These are phyloP conservation scores for Conus ventricosus DNA, from an alignment of 1,140 invertebrate genomes.

Conservation along the genomic window DNA sequence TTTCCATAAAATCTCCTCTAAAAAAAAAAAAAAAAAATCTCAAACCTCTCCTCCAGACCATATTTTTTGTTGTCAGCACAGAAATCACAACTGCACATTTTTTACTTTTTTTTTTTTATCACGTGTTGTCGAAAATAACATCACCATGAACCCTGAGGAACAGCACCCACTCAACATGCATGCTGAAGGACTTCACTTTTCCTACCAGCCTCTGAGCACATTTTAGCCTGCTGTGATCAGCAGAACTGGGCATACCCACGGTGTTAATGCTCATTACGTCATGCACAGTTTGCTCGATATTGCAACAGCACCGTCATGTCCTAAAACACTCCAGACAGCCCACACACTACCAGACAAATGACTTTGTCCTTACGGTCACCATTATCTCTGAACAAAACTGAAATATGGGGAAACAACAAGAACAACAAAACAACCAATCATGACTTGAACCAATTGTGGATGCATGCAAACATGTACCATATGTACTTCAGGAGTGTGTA, in stretches of 20 bases:
- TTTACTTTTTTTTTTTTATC: neutral
- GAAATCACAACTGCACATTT: neutral
- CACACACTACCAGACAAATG: neutral
- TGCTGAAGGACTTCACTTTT: neutral
- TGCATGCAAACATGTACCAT: neutral
- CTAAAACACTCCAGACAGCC: neutral
- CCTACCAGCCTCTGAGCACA: neutral
- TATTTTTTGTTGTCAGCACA: neutral
- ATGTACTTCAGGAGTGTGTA: neutral
- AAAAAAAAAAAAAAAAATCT: neutral
- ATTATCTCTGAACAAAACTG: neutral
- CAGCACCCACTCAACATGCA: neutral
- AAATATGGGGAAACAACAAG: neutral
- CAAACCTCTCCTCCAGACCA: neutral
- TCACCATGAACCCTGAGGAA: neutral
- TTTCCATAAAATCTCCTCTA: constrained; percentile 3
- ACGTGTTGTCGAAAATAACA: neutral
- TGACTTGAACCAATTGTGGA: neutral
- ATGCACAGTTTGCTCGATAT: constrained; percentile 4
- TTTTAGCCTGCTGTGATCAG: neutral
- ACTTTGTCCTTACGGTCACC: neutral
- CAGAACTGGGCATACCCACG: constrained; percentile 8
- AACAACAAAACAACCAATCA: neutral
- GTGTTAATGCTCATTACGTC: neutral
- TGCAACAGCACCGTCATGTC: constrained; percentile 29